A percentile compares a stretch with the other conserved stretches of the same genome.
These are phyloP conservation scores for Agriopis marginaria DNA, from an alignment of 2,888 invertebrate species.

Conservation along the genomic window DNA sequence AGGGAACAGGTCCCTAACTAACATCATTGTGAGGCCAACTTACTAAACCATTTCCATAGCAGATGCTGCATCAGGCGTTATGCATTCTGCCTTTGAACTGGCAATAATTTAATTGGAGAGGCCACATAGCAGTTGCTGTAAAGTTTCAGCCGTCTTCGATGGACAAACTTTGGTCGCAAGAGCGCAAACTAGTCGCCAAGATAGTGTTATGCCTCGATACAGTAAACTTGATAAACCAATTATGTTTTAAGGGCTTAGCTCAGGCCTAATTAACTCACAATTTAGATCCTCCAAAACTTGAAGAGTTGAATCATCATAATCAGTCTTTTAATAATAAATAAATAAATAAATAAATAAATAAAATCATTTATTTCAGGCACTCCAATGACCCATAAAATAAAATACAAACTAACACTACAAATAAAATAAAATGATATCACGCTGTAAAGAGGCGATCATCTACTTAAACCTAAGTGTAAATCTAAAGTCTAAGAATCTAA, in stretches of 20 bases:
- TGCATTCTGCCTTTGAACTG: constrained; percentile 79
- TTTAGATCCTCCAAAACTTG: too few relatives aligned
- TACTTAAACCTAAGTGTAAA: too few relatives aligned
- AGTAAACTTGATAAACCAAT: background rate
- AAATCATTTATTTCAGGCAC: too few relatives aligned
- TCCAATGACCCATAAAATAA: too few relatives aligned
- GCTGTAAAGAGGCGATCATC: too few relatives aligned
- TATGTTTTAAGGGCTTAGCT: constrained; percentile 11
- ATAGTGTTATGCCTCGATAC: constrained; percentile 15
- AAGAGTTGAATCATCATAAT: too few relatives aligned
- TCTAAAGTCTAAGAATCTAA: too few relatives aligned
- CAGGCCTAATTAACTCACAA: too few relatives aligned
- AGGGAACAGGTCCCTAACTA: constrained; percentile 43
- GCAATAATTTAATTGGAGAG: constrained; percentile 80
- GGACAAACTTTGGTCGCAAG: constrained; percentile 63
- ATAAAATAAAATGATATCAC: too few relatives aligned
- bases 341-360: too few relatives aligned
- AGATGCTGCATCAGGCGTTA: constrained; percentile 62
- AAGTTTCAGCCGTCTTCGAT: constrained; percentile 66
- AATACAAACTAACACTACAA: too few relatives aligned
- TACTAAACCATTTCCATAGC: constrained; percentile 70
- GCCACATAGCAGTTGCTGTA: constrained; percentile 29
- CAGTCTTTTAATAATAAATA: too few relatives aligned
- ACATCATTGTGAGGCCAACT: constrained; percentile 55
- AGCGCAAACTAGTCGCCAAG: constrained; percentile 37